Conservation (phyloP, 2,888 invertebrate genomes). For the Periphyllus acericola region DNA sequence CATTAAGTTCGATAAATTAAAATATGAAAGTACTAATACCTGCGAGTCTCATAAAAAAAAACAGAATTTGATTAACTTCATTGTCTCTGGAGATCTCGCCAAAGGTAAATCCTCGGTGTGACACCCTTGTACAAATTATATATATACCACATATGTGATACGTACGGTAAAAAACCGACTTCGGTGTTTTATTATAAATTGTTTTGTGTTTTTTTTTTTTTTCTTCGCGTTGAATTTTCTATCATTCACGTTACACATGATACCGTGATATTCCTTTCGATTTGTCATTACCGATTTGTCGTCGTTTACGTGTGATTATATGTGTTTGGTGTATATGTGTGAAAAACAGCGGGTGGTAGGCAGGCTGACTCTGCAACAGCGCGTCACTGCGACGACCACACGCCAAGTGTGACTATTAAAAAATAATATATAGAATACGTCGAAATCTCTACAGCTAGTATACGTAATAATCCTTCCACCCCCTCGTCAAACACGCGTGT, state of each 20-base stretch:
- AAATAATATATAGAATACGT: neutral
- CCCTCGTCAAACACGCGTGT: neutral
- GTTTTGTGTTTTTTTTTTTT: neutral
- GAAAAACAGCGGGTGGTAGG: slow-evolving; percentile 17
- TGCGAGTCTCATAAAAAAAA: no score
- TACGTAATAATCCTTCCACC: slow-evolving; percentile 17
- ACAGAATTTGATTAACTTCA: no score
- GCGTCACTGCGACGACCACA: slow-evolving; percentile 32
- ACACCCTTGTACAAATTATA: neutral
- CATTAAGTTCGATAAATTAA: no score
- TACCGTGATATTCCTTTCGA: neutral
- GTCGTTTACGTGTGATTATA: slow-evolving; percentile 14
- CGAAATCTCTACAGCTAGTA: neutral
- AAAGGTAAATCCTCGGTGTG: no score
- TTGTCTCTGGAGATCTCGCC: no score
- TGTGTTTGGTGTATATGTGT: neutral
- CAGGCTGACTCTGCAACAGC: neutral
- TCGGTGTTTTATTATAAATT: neutral
- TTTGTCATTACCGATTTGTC: slow-evolving; percentile 52
- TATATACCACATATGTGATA: neutral
- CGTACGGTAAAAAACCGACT: neutral
- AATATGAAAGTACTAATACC: no score
- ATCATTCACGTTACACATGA: neutral
- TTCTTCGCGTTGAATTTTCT: neutral
- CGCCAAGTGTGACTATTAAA: slow-evolving; percentile 52